Conservation (phyloP, 2,113 vertebrate species). For the Vidua chalybeata region DNA sequence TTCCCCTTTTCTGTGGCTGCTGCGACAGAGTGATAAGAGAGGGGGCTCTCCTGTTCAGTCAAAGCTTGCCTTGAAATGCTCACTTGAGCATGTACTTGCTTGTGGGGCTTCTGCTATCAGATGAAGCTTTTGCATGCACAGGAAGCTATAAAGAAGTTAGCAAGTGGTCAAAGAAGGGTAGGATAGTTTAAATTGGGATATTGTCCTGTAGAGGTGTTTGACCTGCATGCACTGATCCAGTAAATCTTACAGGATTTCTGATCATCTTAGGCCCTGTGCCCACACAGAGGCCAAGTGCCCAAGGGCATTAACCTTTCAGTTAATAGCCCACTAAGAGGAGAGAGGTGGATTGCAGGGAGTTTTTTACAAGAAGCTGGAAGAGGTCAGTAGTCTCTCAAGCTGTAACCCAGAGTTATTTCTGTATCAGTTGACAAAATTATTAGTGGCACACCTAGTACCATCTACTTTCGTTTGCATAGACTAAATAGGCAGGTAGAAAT, state of each 20-base stretch:
- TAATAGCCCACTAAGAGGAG: background rate
- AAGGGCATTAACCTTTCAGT: background rate
- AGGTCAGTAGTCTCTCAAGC: background rate
- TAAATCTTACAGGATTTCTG: background rate
- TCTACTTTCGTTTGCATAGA: background rate
- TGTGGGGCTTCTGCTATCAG: background rate
- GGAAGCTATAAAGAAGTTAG: background rate
- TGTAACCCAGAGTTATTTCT: background rate
- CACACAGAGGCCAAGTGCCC: background rate
- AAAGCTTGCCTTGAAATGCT: background rate
- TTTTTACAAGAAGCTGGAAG: background rate
- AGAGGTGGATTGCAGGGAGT: background rate
- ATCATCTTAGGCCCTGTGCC: background rate
- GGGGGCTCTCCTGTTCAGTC: background rate
- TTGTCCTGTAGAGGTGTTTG: background rate
- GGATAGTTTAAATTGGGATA: background rate
- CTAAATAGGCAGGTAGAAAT: background rate
- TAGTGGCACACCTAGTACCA: background rate
- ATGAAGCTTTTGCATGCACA: background rate
- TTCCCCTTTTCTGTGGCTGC: background rate
- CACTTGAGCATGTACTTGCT: background rate
- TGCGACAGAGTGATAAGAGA: background rate
- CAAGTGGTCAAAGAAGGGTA: background rate
- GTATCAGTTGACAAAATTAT: background rate
- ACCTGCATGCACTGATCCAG: background rate